These are phyloP conservation scores for Luehdorfia chinensis DNA, from an alignment of 1,140 invertebrate species.

Conservation along the genomic window DNA sequence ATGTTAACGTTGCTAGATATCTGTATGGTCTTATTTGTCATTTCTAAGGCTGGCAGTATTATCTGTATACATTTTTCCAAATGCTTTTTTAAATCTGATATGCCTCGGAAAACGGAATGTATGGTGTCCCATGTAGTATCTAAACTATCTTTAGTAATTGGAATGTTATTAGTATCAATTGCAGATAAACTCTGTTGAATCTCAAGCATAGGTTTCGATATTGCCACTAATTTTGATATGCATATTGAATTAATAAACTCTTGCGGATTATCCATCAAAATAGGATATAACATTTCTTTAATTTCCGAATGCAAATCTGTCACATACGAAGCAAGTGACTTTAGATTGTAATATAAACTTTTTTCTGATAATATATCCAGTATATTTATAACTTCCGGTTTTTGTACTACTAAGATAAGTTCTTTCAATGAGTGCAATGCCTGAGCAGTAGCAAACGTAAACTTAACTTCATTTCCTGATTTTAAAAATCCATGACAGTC, in stretches of 20 bases:
- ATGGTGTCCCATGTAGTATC: constrained; percentile 46
- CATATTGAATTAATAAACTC: no score
- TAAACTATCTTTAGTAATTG: constrained; percentile 49
- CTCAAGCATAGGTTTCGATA: constrained; percentile 68
- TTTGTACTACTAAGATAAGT: constrained; percentile 51
- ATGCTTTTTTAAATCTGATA: constrained; percentile 45
- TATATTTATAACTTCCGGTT: constrained; percentile 46
- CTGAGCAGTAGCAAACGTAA: constrained; percentile 28
- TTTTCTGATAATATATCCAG: constrained; percentile 51
- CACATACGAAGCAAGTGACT: no score
- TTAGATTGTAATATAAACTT: constrained; percentile 46
- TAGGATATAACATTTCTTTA: constrained; percentile 51
- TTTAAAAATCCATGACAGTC: constrained; percentile 28
- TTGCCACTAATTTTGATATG: constrained; percentile 48
- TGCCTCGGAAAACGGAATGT: constrained; percentile 36
- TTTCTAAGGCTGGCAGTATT: constrained; percentile 39
- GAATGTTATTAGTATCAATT: constrained; percentile 51
- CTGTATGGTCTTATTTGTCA: constrained; percentile 36
- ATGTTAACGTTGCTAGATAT: constrained; percentile 40
- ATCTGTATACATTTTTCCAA: constrained; percentile 43
- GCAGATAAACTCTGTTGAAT: constrained; percentile 53
- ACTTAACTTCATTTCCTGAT: constrained; percentile 25
- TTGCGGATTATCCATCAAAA: constrained; percentile 43
- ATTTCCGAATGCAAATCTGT: constrained; percentile 61
- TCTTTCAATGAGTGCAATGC: constrained; percentile 47